These are phyloP conservation scores for Origma solitaria DNA, from an alignment of 2,113 vertebrate species.

Conservation along the genomic window DNA sequence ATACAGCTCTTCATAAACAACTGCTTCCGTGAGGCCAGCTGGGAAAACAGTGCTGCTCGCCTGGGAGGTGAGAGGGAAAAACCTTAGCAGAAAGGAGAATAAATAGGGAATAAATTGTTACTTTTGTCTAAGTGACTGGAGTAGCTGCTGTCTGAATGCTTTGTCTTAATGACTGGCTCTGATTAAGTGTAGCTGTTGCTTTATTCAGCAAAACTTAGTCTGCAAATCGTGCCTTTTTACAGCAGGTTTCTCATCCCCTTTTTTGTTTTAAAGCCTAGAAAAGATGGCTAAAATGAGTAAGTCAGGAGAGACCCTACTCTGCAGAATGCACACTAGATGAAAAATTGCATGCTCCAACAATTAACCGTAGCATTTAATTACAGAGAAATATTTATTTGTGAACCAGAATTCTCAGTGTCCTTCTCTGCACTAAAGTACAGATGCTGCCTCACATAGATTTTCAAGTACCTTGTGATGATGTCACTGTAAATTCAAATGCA, in stretches of 20 bases:
- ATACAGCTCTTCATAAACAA: slow-evolving; percentile 33
- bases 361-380: not conserved
- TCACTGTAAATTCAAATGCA: not conserved
- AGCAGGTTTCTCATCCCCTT: not conserved
- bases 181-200: not conserved
- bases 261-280: not conserved
- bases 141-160: slow-evolving; percentile 14
- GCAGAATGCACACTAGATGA: not conserved
- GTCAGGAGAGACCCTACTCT: not conserved
- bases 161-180: not conserved
- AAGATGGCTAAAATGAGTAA: not conserved
- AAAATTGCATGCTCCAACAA: not conserved
- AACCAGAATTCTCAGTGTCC: not conserved
- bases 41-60: slow-evolving; percentile 52
- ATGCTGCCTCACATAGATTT: not conserved
- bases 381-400: not conserved
- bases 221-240: not conserved
- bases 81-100: slow-evolving; percentile 35
- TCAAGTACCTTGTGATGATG: not conserved
- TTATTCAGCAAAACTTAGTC: not conserved
- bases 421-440: not conserved
- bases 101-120: slow-evolving; percentile 42
- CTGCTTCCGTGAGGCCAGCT: slow-evolving; percentile 50
- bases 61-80: slow-evolving; percentile 13
- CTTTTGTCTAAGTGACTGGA: slow-evolving; percentile 22